phyloP scores from a whole-genome alignment of 92 coral and sea anemone genomes.

The Bergia puertoricense region DNA sequence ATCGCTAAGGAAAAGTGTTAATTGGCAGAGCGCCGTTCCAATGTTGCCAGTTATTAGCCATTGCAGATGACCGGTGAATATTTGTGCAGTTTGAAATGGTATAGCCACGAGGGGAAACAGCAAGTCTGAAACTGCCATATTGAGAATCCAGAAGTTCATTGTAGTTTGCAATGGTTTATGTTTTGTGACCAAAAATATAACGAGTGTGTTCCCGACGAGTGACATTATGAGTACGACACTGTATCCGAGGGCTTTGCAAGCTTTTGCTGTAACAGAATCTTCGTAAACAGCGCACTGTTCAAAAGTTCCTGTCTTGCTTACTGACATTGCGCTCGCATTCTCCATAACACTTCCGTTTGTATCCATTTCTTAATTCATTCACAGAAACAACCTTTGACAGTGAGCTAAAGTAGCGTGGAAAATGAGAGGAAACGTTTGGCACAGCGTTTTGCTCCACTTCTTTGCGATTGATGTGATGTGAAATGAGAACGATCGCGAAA shows the following conservation, averaged over 20 bases:
- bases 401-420: not conserved
- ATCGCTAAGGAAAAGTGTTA: conserved; percentile 16
- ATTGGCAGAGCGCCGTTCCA: not conserved
- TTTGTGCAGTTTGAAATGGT: conserved; percentile 22
- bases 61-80: conserved; percentile 11
- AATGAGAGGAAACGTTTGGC: not conserved
- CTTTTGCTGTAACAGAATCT: not conserved
- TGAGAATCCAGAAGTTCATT: conserved; percentile 20
- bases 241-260: not conserved
- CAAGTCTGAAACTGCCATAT: conserved; percentile 38
- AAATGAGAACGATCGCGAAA: not conserved
- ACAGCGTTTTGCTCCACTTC: not conserved
- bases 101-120: conserved; percentile 14
- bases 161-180: conserved; percentile 13
- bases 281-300: not conserved
- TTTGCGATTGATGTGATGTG: not conserved
- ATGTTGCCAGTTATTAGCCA: conserved; percentile 3
- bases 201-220: conserved; percentile 3
- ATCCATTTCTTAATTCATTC: not conserved
- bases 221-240: not conserved
- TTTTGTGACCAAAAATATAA: conserved; percentile 1
- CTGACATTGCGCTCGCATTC: not conserved
- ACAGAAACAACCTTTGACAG: not conserved
- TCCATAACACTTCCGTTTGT: not conserved
- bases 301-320: not conserved